phyloP scores from a whole-genome alignment of 2,888 invertebrate genomes.

The Heteropelma amictum region DNA sequence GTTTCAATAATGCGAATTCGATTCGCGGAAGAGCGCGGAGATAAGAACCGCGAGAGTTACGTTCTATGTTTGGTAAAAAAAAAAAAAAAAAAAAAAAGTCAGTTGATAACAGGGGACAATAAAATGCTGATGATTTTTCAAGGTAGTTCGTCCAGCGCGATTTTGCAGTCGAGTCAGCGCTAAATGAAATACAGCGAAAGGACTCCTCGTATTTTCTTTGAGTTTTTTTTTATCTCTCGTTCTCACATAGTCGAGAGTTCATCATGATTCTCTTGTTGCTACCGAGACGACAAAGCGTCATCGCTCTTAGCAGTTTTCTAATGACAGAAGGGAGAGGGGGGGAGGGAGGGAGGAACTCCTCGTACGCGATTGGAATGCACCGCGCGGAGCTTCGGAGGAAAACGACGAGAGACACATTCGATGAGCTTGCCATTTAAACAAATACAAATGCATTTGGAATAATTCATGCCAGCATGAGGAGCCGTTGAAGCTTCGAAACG shows the following conservation, averaged over 20 bases:
- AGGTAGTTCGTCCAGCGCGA: constrained; percentile 12
- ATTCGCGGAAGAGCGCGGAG: no score
- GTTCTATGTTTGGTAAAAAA: neutral
- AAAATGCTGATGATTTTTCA: constrained; percentile 41
- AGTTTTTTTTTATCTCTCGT: neutral
- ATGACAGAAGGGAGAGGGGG: constrained; percentile 53
- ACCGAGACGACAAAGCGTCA: constrained; percentile 38
- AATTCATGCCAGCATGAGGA: neutral
- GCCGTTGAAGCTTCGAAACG: neutral
- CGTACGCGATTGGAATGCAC: constrained; percentile 56
- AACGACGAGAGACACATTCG: neutral
- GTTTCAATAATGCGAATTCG: neutral
- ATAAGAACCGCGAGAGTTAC: neutral
- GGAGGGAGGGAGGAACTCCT: constrained; percentile 36
- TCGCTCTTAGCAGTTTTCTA: constrained; percentile 57
- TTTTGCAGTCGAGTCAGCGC: constrained; percentile 40
- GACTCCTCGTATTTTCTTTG: neutral
- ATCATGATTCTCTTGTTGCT: constrained; percentile 39
- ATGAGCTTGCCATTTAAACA: constrained; percentile 15
- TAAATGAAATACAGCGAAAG: constrained; percentile 53
- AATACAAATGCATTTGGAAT: neutral
- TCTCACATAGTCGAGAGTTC: constrained; percentile 12
- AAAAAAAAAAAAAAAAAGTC: constrained; percentile 26
- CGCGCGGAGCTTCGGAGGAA: neutral
- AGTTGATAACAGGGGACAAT: constrained; percentile 15